Percentiles rank a stretch among this genome's conserved stretches.
Evolutionary conservation across 1,140 invertebrate species (phyloP).

Genomic region (Sycophaga agraensis): DNA sequence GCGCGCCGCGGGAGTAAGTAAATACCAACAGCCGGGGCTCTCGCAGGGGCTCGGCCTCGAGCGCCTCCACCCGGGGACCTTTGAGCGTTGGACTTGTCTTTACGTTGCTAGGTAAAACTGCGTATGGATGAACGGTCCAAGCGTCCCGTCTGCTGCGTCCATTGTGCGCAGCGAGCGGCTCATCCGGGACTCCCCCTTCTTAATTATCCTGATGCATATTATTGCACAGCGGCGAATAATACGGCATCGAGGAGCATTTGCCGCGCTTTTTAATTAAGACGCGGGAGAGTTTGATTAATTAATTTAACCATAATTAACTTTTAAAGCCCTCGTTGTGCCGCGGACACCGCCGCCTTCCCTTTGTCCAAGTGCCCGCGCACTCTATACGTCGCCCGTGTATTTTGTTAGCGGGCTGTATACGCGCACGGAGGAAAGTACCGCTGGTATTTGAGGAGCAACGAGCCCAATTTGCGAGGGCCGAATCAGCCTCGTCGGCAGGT

Average conservation of each 20-base stretch:
- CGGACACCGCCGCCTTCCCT: too few species aligned
- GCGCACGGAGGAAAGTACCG: too few species aligned
- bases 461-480: not conserved
- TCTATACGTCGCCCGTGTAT: too few species aligned
- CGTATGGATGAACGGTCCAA: slow-evolving; percentile 30
- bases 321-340: too few species aligned
- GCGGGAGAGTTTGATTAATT: slow-evolving; percentile 23
- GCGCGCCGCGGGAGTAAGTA: slow-evolving; percentile 38
- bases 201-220: slow-evolving; percentile 29
- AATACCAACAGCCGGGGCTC: slow-evolving; percentile 41
- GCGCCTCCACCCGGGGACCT: slow-evolving; percentile 30
- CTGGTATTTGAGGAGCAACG: too few species aligned
- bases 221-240: slow-evolving; percentile 27
- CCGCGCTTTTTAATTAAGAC: slow-evolving; percentile 27
- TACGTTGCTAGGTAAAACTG: slow-evolving; percentile 29
- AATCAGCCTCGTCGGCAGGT: too few species aligned
- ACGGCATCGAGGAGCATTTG: slow-evolving; percentile 3
- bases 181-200: slow-evolving; percentile 22
- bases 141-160: slow-evolving; percentile 5
- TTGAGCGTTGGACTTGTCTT: slow-evolving; percentile 34
- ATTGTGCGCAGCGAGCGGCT: slow-evolving; percentile 3
- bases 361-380: too few species aligned
- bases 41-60: slow-evolving; percentile 36
- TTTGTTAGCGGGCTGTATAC: too few species aligned
- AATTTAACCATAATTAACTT: slow-evolving; percentile 23